phyloP scores from a whole-genome alignment of 2,113 vertebrate species.

The Ophiodon elongatus region DNA sequence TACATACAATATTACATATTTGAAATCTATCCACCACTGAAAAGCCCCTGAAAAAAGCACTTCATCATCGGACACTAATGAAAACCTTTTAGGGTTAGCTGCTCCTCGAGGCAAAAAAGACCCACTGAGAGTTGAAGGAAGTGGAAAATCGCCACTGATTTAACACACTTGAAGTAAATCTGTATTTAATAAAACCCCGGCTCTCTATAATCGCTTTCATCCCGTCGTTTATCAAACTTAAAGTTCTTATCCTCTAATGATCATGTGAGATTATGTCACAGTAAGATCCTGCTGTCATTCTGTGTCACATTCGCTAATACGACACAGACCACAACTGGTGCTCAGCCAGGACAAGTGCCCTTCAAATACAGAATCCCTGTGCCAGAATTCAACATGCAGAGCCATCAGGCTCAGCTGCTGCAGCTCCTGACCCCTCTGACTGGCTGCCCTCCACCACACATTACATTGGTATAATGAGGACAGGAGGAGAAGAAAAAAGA shows the following conservation, averaged over 20 bases:
- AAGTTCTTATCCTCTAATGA: not conserved
- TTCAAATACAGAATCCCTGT: slow-evolving; percentile 54
- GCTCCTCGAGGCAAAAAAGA: not conserved
- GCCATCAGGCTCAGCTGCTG: slow-evolving; percentile 64
- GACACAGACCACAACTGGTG: slow-evolving; percentile 56
- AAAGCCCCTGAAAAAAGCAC: not conserved
- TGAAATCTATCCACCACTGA: not conserved
- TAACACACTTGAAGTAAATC: not conserved
- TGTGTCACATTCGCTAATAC: slow-evolving; percentile 29
- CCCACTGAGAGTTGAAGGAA: not conserved
- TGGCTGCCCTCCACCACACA: slow-evolving; percentile 56
- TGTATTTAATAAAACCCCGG: not conserved
- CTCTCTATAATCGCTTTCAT: not conserved
- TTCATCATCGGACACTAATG: slow-evolving; percentile 3
- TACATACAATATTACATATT: not conserved
- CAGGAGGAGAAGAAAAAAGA: not conserved
- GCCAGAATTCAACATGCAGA: slow-evolving; percentile 55
- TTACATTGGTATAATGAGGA: slow-evolving; percentile 65
- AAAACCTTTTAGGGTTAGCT: not conserved
- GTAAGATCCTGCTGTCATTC: slow-evolving; percentile 41
- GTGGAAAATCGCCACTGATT: not conserved
- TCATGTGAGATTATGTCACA: slow-evolving; percentile 19
- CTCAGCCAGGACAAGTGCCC: slow-evolving; percentile 63
- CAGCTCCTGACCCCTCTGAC: slow-evolving; percentile 52
- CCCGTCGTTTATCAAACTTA: slow-evolving; percentile 1